A percentile compares a stretch with the other conserved stretches of the same genome.
These are phyloP conservation scores for Galaxea fascicularis DNA, from an alignment of 92 coral and sea anemone species.

Conservation along the genomic window DNA sequence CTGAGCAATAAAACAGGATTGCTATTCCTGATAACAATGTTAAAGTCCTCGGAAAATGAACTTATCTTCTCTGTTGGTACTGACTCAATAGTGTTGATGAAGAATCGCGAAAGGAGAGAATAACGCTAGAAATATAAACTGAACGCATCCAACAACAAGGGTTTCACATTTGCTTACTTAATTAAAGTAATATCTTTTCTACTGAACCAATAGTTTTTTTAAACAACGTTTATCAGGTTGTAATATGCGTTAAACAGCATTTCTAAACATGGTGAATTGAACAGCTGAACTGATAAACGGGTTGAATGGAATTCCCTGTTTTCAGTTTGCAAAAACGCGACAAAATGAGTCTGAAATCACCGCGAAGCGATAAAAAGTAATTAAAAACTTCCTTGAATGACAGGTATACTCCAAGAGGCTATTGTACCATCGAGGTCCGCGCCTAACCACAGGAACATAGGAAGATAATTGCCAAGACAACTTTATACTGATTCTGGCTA, in stretches of 20 bases:
- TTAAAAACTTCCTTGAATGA: conserved; percentile 21
- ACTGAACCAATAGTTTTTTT: no score
- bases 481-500: conserved; percentile 1
- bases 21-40: no score
- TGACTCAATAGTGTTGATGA: no score
- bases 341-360: background rate
- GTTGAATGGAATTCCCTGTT: background rate
- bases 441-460: background rate
- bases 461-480: conserved; percentile 29
- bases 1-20: no score
- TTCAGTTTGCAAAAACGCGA: background rate
- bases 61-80: no score
- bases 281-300: background rate
- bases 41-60: no score
- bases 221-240: background rate
- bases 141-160: no score
- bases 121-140: no score
- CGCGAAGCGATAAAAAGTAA: conserved; percentile 1
- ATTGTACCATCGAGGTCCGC: background rate
- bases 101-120: no score
- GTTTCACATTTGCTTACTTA: no score
- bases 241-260: background rate
- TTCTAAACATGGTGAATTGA: no score
- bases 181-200: background rate
- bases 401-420: conserved; percentile 4